Base-by-base conservation (phyloP, 1,140 invertebrate species). In the Danaus melanippus region DNA sequence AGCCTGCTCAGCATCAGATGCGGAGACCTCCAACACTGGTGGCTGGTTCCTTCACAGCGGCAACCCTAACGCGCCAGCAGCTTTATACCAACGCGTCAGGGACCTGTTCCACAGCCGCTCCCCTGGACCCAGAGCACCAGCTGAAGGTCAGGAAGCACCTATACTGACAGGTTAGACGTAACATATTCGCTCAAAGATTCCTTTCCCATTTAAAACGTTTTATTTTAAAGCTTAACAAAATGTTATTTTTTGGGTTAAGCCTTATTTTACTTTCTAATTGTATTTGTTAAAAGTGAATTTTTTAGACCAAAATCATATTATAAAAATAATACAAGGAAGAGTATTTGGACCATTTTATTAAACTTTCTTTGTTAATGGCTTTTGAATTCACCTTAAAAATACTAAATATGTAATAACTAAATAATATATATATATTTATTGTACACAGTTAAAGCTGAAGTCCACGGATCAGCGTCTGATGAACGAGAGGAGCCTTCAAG, bases 31-130 rank as follows among this genome's bases (percentile, higher is more conserved):
- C 10, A 69, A 70, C 45, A 50, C 68, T 0, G 93, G 94, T 61
- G 93, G 94, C 8, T 96, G 96, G 85, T 96, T 94, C 67, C 86
- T 96, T 40, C 95, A 96, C 80, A 92, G 93, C 71, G 60, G 46
- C 53, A 57, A 53, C 44, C 47, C 70, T 0, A 76, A 71, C 2
- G 80, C 76, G 0, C 76, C 94, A 90, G 21, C 91, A 90, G 79
- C 94, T 58, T 87, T 94, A 42, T 84, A 84, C 62, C 79, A 85
- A 56, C 70, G 82, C 5, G 79, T 85, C 3, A 60, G 93, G 42
- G 93, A 94, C 69, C 83, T 96, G 42, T 96, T 96, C 76, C 91
- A 91, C 63, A 74, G 75, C 0, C 74, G 74, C 10, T 84, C 80
- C 0, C 83, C 81, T 0, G 79, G 81, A 0, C 79, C 79, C 2